These are phyloP conservation scores for Atta colombica DNA, from an alignment of 1,140 invertebrate species.

Conservation along the genomic window DNA sequence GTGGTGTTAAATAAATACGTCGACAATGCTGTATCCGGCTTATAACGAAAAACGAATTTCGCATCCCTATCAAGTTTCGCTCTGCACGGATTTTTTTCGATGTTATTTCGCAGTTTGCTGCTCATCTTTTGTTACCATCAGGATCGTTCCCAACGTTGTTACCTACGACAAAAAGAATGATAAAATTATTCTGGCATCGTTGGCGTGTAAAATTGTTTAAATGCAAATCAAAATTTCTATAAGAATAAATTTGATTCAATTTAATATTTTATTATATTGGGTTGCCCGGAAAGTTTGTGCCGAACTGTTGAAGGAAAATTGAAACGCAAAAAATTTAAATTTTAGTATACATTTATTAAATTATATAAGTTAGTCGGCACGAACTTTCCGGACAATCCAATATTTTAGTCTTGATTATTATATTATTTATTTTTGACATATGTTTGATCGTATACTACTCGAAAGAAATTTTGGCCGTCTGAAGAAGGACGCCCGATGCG, in stretches of 20 bases:
- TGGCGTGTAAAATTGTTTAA: not conserved
- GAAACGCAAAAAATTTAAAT: too few species aligned
- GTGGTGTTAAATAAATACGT: conserved; percentile 64
- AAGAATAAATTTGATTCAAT: not conserved
- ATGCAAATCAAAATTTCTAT: not conserved
- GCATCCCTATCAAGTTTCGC: conserved; percentile 42
- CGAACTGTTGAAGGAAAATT: too few species aligned
- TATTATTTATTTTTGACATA: conserved; percentile 6
- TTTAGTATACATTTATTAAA: too few species aligned
- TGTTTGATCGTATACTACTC: not conserved
- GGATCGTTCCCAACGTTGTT: not conserved
- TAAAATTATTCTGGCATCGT: not conserved
- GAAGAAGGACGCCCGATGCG: conserved; percentile 2
- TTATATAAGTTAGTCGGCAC: too few species aligned
- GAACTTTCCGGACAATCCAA: too few species aligned
- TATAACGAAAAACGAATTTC: conserved; percentile 53
- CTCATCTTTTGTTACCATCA: not conserved
- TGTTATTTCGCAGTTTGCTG: conserved; percentile 34
- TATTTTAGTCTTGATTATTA: conserved; percentile 16
- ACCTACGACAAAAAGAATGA: conserved; percentile 1
- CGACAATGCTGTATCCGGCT: conserved; percentile 16
- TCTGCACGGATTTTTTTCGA: conserved; percentile 51
- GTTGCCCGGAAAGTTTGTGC: too few species aligned
- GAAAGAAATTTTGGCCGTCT: conserved; percentile 17
- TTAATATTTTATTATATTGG: not conserved